Base-by-base conservation (phyloP, 2,888 invertebrate species). In the Fabriciana adippe region DNA sequence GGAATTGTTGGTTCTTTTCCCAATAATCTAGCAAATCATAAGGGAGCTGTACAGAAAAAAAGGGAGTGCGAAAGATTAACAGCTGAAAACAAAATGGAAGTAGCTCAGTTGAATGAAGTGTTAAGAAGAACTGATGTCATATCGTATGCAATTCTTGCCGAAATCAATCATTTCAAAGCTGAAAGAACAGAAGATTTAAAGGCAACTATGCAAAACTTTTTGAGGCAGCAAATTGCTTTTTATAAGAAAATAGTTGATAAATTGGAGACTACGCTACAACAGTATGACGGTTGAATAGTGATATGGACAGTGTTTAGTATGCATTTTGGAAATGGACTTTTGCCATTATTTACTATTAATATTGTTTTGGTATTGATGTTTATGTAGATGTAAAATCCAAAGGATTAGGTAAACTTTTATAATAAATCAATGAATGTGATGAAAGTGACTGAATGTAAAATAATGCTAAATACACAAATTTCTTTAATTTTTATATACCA, bases 61-160 rank as follows among this genome's bases (percentile, higher is more conserved):
- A 95, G 96, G 78, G 99, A 99, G 78, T 97, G 97, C 83, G 97
- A 97, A 82, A 95, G 96, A 77, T 90, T 96, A 77, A 95, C 93
- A 3, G 93, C 94, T 48, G 98, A 98, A 81, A 95, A 96, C 75
- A 97, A 97, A 89, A 96, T 98, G 95, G 95, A 95, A 76, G 94
- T 96, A 70, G 94, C 94, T 18, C 97, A 97, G 81, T 92, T 97
- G 72, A 95, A 95, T 73, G 97, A 96, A 81, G 96, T 98, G 14
- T 93, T 96, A 72, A 94, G 96, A 75, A 94, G 98, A 78, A 97
- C 97, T 0, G 99, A 99, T 86, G 95, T 97, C 16, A 96, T 99
- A 80, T 97, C 98, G 0, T 99, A 98, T 84, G 96, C 98, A 2
- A 94, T 98, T 70, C 94, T 99, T 84, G 98, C 99, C 65, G 99